Conservation (phyloP, 1,140 invertebrate genomes). For the Lethrus apterus region DNA sequence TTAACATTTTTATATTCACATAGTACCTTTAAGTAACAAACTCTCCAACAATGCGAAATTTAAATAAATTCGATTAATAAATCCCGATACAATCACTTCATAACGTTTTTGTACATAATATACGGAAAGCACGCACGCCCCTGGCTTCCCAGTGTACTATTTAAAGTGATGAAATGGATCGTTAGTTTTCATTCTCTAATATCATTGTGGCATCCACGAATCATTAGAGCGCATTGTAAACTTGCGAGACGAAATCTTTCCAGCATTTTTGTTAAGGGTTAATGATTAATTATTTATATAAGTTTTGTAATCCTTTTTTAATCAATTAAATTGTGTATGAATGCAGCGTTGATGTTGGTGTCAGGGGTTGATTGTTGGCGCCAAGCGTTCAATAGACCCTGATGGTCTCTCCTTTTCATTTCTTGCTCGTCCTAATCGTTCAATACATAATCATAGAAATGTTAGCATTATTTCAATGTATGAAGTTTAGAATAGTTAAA, state of each 20-base stretch:
- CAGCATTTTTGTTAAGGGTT: constrained; percentile 30
- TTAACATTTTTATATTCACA: too few species aligned
- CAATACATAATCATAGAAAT: too few species aligned
- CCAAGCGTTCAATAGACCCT: constrained; percentile 9
- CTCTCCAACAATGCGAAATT: too few species aligned
- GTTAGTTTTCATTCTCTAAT: constrained; percentile 34
- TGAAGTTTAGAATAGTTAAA: too few species aligned
- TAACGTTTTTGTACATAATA: too few species aligned
- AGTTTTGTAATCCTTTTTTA: constrained; percentile 36
- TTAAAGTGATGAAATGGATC: constrained; percentile 34
- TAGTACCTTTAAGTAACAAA: too few species aligned
- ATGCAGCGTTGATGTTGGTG: constrained; percentile 24
- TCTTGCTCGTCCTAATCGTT: too few species aligned
- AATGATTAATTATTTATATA: constrained; percentile 38
- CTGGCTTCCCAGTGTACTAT: too few species aligned
- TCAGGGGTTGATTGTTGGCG: constrained; percentile 12
- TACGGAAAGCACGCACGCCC: too few species aligned
- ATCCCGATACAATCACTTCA: too few species aligned
- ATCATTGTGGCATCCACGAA: constrained; percentile 33
- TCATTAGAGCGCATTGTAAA: constrained; percentile 35
- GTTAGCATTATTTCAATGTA: too few species aligned
- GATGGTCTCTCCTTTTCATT: constrained; percentile 11
- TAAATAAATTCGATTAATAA: too few species aligned
- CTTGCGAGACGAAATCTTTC: constrained; percentile 22
- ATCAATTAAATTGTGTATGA: constrained; percentile 31